Evolutionary conservation across 1,140 invertebrate genomes (phyloP).

Genomic region (Cydia splendana): DNA sequence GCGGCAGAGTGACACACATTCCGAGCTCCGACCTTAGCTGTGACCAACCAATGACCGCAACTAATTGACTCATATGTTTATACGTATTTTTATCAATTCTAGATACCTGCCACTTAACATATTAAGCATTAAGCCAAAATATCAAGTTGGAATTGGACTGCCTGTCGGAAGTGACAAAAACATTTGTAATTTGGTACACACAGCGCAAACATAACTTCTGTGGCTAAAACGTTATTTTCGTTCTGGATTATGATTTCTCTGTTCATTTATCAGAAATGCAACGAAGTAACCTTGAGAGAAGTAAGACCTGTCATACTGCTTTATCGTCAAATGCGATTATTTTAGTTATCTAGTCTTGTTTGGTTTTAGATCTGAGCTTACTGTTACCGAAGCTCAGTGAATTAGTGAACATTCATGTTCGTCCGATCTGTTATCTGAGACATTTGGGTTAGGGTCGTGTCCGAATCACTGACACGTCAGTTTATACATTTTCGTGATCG

Average conservation of each 20-base stretch:
- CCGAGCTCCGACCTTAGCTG: constrained; percentile 45
- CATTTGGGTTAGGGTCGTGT: constrained; percentile 73
- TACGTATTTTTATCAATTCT: not conserved
- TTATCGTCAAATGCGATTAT: not conserved
- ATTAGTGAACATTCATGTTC: constrained; percentile 72
- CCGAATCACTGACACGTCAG: constrained; percentile 56
- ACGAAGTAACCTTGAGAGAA: not conserved
- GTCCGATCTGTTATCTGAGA: constrained; percentile 66
- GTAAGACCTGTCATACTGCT: no score
- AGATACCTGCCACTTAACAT: not conserved
- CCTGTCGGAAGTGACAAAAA: no score
- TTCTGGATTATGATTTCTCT: no score
- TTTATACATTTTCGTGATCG: constrained; percentile 69
- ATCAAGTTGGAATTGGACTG: no score
- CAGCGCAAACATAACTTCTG: no score
- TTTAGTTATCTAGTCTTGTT: not conserved
- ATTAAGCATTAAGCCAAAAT: not conserved
- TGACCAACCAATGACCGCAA: constrained; percentile 17
- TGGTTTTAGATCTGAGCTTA: not conserved
- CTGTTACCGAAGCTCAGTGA: constrained; percentile 37
- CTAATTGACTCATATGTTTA: constrained; percentile 26
- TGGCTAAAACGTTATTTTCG: no score
- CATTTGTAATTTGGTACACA: no score
- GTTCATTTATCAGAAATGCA: no score
- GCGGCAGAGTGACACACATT: constrained; percentile 69